Conservation (phyloP, 2,797 vertebrate genomes). For the Cheirogaleus major region DNA sequence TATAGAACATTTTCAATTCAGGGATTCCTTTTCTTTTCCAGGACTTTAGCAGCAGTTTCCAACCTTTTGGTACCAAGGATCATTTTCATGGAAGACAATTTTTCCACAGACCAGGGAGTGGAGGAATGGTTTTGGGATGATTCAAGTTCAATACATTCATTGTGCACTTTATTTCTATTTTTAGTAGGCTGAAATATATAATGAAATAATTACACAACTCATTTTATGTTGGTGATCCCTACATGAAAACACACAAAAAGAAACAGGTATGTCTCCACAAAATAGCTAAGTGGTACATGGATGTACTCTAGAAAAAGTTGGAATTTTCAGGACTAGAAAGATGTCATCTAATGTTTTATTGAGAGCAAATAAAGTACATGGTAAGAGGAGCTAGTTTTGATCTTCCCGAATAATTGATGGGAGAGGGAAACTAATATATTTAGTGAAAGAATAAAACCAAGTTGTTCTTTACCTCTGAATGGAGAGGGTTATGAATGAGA, state of each 20-base stretch:
- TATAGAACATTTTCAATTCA: not conserved
- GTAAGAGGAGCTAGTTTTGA: not conserved
- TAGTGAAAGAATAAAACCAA: not conserved
- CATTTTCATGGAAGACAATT: too few relatives aligned
- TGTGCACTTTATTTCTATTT: too few relatives aligned
- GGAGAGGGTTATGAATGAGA: not conserved
- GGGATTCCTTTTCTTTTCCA: not conserved
- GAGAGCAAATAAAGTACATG: not conserved
- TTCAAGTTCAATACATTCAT: too few relatives aligned
- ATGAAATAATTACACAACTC: too few relatives aligned
- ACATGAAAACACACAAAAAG: not conserved
- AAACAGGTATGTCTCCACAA: not conserved
- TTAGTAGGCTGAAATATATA: too few relatives aligned
- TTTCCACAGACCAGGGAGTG: too few relatives aligned
- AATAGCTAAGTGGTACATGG: not conserved
- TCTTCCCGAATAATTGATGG: not conserved
- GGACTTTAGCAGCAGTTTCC: not conserved
- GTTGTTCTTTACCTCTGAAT: not conserved
- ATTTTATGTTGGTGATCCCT: too few relatives aligned
- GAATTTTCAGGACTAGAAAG: not conserved
- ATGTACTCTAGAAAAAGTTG: not conserved
- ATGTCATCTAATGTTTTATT: not conserved
- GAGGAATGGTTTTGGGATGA: too few relatives aligned
- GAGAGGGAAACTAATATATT: not conserved
- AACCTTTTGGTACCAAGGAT: too few relatives aligned